Percentiles rank a stretch among this genome's conserved stretches.
These are phyloP conservation scores for Astreopora myriophthalma DNA, from an alignment of 64 coral and sea anemone species.

Conservation along the genomic window DNA sequence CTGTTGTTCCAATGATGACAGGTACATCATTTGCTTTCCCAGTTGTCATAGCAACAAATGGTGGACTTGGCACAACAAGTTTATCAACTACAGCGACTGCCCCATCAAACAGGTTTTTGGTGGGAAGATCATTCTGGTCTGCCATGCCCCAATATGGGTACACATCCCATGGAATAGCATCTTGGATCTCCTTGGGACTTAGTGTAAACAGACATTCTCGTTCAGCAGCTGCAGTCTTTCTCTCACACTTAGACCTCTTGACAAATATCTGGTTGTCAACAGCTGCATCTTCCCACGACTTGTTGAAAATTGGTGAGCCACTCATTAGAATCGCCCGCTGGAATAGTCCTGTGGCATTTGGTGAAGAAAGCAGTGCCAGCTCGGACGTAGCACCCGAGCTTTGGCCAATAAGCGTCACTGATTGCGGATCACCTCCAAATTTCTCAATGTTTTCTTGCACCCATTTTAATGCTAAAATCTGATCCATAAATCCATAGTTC, in stretches of 20 bases:
- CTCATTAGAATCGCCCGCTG: conserved; percentile 54
- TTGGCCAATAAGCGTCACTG: conserved; percentile 70
- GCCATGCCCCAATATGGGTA: conserved; percentile 77
- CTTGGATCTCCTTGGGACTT: conserved; percentile 19
- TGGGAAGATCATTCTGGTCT: conserved; percentile 53
- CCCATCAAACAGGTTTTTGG: conserved; percentile 47
- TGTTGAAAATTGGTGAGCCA: conserved; percentile 39
- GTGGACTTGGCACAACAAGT: conserved; percentile 61
- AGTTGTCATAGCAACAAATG: conserved; percentile 65
- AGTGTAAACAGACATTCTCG: conserved; percentile 38
- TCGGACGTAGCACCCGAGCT: conserved; percentile 69
- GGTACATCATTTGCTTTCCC: conserved; percentile 75
- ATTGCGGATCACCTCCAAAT: conserved; percentile 71
- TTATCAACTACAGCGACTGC: conserved; percentile 82
- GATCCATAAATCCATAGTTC: conserved; percentile 87
- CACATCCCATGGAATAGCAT: conserved; percentile 81
- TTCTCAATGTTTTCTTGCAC: conserved; percentile 56
- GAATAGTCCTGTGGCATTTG: conserved; percentile 40
- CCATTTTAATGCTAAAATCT: conserved; percentile 71
- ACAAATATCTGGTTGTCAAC: conserved; percentile 74
- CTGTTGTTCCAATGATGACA: conserved; percentile 75
- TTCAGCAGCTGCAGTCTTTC: neutral
- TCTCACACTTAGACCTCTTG: conserved; percentile 19
- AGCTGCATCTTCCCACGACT: conserved; percentile 65
- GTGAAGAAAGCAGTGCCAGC: conserved; percentile 31